Evolutionary conservation across 2,113 vertebrate species (phyloP).

Genomic region (Cyanoramphus novaezelandiae): DNA sequence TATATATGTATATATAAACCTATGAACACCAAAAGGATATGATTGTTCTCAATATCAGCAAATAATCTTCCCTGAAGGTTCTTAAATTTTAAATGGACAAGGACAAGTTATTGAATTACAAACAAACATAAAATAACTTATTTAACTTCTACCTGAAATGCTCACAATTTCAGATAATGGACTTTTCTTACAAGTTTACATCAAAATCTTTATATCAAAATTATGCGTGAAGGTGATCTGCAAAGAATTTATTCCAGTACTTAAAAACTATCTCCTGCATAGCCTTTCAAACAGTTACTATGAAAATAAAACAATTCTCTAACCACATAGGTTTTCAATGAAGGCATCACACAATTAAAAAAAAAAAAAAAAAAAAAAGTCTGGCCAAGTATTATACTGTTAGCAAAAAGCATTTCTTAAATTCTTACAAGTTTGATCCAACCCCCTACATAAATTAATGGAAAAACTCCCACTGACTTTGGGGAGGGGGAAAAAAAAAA

Average conservation of each 20-base stretch:
- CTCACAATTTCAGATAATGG: not conserved
- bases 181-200: not conserved
- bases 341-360: not conserved
- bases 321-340: not conserved
- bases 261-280: conserved; percentile 34
- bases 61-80: conserved; percentile 43
- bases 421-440: not conserved
- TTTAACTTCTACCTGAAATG: conserved; percentile 5
- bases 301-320: not conserved
- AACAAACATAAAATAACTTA: not conserved
- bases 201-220: conserved; percentile 58
- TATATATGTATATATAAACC: not conserved
- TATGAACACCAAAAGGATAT: conserved; percentile 7
- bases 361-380: not conserved
- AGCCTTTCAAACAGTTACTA: conserved; percentile 16
- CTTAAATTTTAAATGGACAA: conserved; percentile 22
- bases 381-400: not conserved
- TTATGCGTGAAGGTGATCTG: not conserved
- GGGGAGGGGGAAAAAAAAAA: too few species aligned
- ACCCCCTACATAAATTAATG: not conserved
- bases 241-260: not conserved
- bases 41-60: not conserved
- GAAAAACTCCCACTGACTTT: not conserved
- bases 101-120: not conserved
- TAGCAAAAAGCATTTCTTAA: not conserved